phyloP scores from a whole-genome alignment of 2,888 invertebrate genomes.

The Stomorhina lunata region DNA sequence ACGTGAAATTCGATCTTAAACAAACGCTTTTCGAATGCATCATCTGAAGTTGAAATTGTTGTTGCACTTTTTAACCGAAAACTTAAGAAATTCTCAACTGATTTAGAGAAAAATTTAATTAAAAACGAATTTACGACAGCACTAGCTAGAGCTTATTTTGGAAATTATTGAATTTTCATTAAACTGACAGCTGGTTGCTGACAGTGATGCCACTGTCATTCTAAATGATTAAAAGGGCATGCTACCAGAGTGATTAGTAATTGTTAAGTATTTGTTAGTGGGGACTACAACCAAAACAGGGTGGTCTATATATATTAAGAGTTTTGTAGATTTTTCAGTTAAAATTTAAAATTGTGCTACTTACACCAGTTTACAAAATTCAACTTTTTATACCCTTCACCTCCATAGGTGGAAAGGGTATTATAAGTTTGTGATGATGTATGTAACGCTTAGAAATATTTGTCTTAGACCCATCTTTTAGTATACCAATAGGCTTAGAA shows the following conservation, averaged over 20 bases:
- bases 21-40: conserved; percentile 27
- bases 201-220: conserved; percentile 16
- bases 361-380: no score
- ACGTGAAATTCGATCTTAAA: conserved; percentile 45
- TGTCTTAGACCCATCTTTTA: no score
- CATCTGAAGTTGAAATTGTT: background rate
- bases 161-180: conserved; percentile 69
- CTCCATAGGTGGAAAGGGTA: no score
- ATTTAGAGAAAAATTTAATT: conserved; percentile 56
- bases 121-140: conserved; percentile 62
- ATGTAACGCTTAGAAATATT: no score
- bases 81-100: conserved; percentile 37
- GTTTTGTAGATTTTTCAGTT: no score
- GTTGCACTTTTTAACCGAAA: conserved; percentile 41
- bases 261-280: background rate
- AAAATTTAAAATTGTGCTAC: no score
- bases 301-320: no score
- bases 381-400: no score
- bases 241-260: background rate
- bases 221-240: background rate
- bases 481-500: no score
- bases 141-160: conserved; percentile 63
- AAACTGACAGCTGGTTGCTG: conserved; percentile 63
- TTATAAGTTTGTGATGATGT: no score
- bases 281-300: background rate